Evolutionary conservation across 2,797 vertebrate species (phyloP), one percentile per base, ranked within the genome.

Genomic region (Bradypodion ventrale): DNA sequence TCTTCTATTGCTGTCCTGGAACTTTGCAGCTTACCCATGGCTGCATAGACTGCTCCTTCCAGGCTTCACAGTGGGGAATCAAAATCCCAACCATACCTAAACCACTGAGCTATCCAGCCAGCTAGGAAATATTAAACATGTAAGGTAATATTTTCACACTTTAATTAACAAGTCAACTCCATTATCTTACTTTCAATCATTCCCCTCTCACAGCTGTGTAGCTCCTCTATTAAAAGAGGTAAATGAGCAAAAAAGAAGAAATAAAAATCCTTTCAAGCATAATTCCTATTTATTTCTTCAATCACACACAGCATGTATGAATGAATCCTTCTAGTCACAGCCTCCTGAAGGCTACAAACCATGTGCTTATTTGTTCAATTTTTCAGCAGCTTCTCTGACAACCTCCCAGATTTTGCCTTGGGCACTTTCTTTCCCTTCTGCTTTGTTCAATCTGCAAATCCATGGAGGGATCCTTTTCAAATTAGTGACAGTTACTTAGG

Each of bases 301-400:
- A 23, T 76, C 70, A 68, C 32, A 32, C n/a, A 29, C 32, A 59
- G 59, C 35, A 37, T 59, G 40, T 52, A n/a, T 35, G 32, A 19
- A 21, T 35, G 35, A 87, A 37, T 59, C 62, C 75, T 76, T 79
- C 2, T 0, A 1, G 37, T 15, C 68, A 72, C 59, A 73, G 13
- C 32, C n/a, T 75, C 62, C 87, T 56, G 15, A 87, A 82, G 37
- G 44, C 21, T 86, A 37, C 40, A 69, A 5, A 78, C 70, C 16
- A 8, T 40, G 25, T 15, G n/a, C 44, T 81, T 44, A 84, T 60
- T 86, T 83, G 16, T 74, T 59, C 49, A 70, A 8, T 21, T 76
- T 83, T 84, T 63, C 80, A 78, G 80, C 63, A 87, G 78, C 37
- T 2, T 76, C 83, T 78, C 59, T 76, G 75, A 78, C 56, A 91